Percentiles rank a stretch among this genome's conserved stretches.
Evolutionary conservation across 2,888 invertebrate species (phyloP).

Genomic region (Alloscopus bannaensis): DNA sequence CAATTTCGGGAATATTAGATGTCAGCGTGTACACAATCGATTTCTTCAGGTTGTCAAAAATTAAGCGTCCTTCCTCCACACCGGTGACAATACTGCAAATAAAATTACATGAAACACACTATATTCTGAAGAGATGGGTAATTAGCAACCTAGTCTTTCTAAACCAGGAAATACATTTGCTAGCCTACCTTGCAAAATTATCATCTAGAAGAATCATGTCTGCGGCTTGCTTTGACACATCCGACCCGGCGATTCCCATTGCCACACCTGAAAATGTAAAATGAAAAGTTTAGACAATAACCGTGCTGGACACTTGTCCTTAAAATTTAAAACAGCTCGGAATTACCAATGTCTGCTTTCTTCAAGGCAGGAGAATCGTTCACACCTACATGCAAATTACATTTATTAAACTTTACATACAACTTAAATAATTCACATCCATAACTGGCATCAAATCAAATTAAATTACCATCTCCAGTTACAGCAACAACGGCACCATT

Average conservation of each 20-base stretch:
- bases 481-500: constrained; percentile 88
- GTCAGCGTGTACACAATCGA: constrained; percentile 98
- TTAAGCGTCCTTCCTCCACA: constrained; percentile 93
- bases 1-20: constrained; percentile 98
- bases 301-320: too few relatives aligned
- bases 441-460: too few relatives aligned
- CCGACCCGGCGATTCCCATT: constrained; percentile 87
- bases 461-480: constrained; percentile 86
- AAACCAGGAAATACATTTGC: constrained; percentile 84
- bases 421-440: too few relatives aligned
- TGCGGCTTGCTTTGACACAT: constrained; percentile 89
- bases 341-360: constrained; percentile 83
- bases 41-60: constrained; percentile 97
- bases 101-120: constrained; percentile 12
- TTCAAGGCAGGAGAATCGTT: constrained; percentile 91
- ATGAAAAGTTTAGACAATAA: background rate
- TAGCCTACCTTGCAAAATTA: too few relatives aligned
- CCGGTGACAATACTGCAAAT: constrained; percentile 77
- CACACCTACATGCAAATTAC: too few relatives aligned
- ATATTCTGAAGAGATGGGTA: constrained; percentile 67
- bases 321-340: background rate
- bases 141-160: too few relatives aligned
- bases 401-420: background rate
- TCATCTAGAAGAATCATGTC: constrained; percentile 82
- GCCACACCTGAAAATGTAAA: constrained; percentile 74